These are phyloP conservation scores for Apodemus sylvaticus DNA, from an alignment of 2,113 vertebrate species.

Conservation along the genomic window DNA sequence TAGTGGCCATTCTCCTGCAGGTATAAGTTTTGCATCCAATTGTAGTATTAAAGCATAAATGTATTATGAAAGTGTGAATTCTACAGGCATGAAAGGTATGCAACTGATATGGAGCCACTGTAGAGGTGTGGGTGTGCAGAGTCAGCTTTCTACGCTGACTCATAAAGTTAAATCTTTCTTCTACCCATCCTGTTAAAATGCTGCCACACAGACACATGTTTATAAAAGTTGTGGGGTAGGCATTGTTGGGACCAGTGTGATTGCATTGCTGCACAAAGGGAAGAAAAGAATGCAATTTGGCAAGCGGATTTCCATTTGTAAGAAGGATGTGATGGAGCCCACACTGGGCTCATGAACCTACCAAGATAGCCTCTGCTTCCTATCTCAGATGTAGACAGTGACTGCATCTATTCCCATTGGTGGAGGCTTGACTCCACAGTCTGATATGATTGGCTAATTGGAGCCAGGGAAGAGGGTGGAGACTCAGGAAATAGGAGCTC, in stretches of 20 bases:
- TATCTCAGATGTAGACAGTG: no score
- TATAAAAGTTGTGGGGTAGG: neutral
- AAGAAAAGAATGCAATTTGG: neutral
- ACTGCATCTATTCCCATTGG: neutral
- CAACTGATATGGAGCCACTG: neutral
- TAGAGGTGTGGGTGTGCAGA: neutral
- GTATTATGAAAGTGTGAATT: neutral
- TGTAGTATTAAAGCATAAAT: conserved; percentile 22
- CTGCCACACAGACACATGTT: accelerated
- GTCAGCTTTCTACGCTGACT: neutral
- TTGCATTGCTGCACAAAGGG: neutral
- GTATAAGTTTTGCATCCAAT: neutral
- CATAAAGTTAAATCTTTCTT: neutral
- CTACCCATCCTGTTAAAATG: neutral
- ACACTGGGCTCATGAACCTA: neutral
- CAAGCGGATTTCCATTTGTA: neutral
- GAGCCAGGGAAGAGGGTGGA: neutral
- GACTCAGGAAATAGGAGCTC: neutral
- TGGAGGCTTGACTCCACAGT: neutral
- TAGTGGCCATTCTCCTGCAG: neutral
- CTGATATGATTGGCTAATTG: neutral
- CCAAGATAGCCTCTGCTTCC: no score
- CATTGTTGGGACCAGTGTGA: neutral
- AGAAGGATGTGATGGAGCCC: neutral
- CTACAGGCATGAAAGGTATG: neutral